Evolutionary conservation across 2,113 vertebrate species (phyloP), one percentile per base, ranked within the genome.

Genomic region (Cebidichthys violaceus): DNA sequence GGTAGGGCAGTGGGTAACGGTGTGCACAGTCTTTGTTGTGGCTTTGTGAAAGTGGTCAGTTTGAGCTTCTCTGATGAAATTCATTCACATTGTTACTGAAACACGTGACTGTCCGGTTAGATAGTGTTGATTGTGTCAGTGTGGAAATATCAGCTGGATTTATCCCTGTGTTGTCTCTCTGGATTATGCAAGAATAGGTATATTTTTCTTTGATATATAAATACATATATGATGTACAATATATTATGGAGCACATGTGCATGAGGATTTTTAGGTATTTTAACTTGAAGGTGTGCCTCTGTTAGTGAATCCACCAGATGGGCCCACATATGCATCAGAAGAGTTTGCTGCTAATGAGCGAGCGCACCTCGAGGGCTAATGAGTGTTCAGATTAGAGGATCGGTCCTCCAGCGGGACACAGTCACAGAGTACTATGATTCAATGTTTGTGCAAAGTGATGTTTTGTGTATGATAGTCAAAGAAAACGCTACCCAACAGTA

Each of bases 181-280:
- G 20, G 10, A 71, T 69, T 37, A 70, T 77, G 45, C 74, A 59
- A 65, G 52, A 65, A 67, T 75, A 60, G 41, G 6, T 82, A 64
- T 91, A 81, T 87, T 88, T 83, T 27, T 27, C 6, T 75, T 64
- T 39, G 7, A 80, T 78, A 43, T 70, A 74, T 59, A 64, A 57
- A 41, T 43, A 35, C 37, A 45, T 47, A 72, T 85, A 61, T 61
- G 35, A 70, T 67, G 13, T 72, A 62, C n/a, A 61, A 37, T 45
- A 43, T 80, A 77, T 35, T 1, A 57, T 10, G 1, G 13, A 77
- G 20, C 68, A 84, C 60, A 77, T 75, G 55, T 71, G 61, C 74
- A 77, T 83, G 71, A 73, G 68, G 17, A 45, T 45, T 33, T 73
- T 50, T 17, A 71, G 15, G 83, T 64, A 27, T 57, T 66, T 70